These are phyloP conservation scores for Nothoprocta pentlandii DNA, from an alignment of 2,113 vertebrate genomes.

Conservation along the genomic window DNA sequence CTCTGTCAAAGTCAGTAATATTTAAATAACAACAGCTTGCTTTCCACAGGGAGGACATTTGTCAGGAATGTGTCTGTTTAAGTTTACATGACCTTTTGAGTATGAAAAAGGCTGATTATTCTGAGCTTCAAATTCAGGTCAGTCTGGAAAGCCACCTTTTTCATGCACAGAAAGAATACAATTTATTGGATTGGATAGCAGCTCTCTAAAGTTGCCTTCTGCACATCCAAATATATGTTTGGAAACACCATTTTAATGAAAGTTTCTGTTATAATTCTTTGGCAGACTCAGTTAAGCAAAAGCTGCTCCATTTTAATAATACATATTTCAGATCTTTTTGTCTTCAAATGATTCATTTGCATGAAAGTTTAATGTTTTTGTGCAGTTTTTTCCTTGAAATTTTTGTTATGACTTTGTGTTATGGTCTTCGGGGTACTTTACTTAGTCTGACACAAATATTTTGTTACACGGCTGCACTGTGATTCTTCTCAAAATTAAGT, in stretches of 20 bases:
- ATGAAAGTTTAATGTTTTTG: not conserved
- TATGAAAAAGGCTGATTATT: constrained; percentile 27
- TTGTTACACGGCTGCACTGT: not conserved
- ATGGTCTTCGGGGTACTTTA: not conserved
- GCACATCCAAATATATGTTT: not conserved
- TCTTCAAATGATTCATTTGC: not conserved
- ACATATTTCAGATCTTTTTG: not conserved
- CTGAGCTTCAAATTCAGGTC: constrained; percentile 43
- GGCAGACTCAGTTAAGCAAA: not conserved
- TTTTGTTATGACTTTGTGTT: not conserved
- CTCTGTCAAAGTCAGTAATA: constrained; percentile 33
- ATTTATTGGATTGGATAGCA: not conserved
- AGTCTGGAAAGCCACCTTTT: constrained; percentile 36
- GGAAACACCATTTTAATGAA: not conserved
- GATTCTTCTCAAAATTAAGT: not conserved
- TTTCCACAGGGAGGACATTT: constrained; percentile 52
- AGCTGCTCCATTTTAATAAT: not conserved
- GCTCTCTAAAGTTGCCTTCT: not conserved
- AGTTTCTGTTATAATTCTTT: not conserved
- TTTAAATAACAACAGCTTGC: constrained; percentile 44
- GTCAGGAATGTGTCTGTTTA: constrained; percentile 43
- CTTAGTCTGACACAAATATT: not conserved
- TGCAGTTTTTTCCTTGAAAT: not conserved
- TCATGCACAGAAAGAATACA: not conserved
- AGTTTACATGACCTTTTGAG: constrained; percentile 45